phyloP scores from a whole-genome alignment of 2,888 invertebrate genomes.

The Hecatera dysodea region DNA sequence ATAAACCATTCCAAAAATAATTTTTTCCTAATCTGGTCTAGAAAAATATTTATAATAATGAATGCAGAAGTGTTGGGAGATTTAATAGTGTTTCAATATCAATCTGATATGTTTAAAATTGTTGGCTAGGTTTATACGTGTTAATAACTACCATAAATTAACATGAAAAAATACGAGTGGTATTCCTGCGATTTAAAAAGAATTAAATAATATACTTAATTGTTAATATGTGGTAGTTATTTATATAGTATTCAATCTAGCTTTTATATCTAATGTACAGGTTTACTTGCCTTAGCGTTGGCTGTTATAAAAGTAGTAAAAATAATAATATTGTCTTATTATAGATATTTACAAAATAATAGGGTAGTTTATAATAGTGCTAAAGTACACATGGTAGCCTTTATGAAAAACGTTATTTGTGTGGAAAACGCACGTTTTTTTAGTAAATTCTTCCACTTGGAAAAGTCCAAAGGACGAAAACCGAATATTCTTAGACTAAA shows the following conservation, averaged over 20 bases:
- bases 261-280: slow-evolving; percentile 72
- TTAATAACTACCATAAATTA: slow-evolving; percentile 18
- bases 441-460: slow-evolving; percentile 42
- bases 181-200: not conserved
- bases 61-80: slow-evolving; percentile 30
- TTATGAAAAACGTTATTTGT: slow-evolving; percentile 44
- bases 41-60: slow-evolving; percentile 5
- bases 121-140: slow-evolving; percentile 16
- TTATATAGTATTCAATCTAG: slow-evolving; percentile 46
- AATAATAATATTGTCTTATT: slow-evolving; percentile 64
- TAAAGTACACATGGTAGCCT: slow-evolving; percentile 59
- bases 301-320: slow-evolving; percentile 78
- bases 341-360: slow-evolving; percentile 67
- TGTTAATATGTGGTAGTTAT: slow-evolving; percentile 31
- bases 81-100: slow-evolving; percentile 31
- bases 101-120: slow-evolving; percentile 32
- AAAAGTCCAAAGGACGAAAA: slow-evolving; percentile 52
- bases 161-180: not conserved
- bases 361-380: slow-evolving; percentile 55
- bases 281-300: slow-evolving; percentile 88
- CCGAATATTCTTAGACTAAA: slow-evolving; percentile 30
- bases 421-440: slow-evolving; percentile 29
- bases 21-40: slow-evolving; percentile 9
- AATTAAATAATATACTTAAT: too few relatives aligned
- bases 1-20: slow-evolving; percentile 49